Conservation (phyloP, 2,113 vertebrate species). For the Phasianus colchicus region DNA sequence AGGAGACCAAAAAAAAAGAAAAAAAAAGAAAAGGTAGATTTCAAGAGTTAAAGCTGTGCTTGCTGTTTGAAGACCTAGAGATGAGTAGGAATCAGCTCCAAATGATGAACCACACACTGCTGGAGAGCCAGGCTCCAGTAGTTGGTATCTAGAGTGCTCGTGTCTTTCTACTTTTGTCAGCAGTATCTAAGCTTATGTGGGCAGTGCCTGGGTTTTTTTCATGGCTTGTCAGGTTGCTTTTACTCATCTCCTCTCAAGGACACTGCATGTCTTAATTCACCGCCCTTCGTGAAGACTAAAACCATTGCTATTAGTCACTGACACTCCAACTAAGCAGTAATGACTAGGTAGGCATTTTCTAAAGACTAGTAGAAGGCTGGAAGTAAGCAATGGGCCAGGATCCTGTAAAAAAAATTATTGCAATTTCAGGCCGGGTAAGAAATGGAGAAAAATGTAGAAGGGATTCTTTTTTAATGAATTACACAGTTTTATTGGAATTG, state of each 20-base stretch:
- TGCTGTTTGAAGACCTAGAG: not conserved
- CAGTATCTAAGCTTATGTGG: not conserved
- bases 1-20: not conserved
- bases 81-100: not conserved
- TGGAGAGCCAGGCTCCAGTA: not conserved
- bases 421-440: not conserved
- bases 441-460: not conserved
- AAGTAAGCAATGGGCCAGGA: not conserved
- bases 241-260: not conserved
- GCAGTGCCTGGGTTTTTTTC: not conserved
- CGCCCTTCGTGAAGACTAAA: not conserved
- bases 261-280: not conserved
- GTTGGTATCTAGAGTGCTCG: not conserved
- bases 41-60: not conserved
- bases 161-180: not conserved
- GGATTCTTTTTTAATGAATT: not conserved
- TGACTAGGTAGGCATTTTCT: not conserved
- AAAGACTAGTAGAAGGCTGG: not conserved
- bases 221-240: accelerated
- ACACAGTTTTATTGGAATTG: not conserved
- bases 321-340: not conserved
- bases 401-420: not conserved
- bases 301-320: not conserved
- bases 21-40: not conserved
- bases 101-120: not conserved